Evolutionary conservation across 2,797 vertebrate species (phyloP).

Genomic region (Gallinago nigripennis): DNA sequence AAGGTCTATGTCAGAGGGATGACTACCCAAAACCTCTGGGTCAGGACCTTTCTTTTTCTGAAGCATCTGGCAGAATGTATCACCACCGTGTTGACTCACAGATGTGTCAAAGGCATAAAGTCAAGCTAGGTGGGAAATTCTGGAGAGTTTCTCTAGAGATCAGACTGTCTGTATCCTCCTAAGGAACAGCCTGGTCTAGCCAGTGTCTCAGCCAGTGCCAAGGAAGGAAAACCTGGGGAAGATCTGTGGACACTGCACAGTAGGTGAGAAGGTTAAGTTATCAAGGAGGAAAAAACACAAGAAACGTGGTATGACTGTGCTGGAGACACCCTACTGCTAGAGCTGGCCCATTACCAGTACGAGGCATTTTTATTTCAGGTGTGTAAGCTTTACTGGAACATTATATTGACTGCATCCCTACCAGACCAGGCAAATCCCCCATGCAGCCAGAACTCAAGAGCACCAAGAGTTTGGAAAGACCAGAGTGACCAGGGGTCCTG

Average conservation of each 20-base stretch:
- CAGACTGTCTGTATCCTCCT: background rate
- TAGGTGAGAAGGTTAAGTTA: background rate
- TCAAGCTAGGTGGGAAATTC: background rate
- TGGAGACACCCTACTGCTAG: background rate
- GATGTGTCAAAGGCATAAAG: conserved; percentile 49
- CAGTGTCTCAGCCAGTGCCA: background rate
- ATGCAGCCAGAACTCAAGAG: background rate
- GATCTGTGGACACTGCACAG: background rate
- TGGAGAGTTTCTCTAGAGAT: background rate
- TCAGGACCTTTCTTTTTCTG: background rate
- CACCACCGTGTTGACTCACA: conserved; percentile 13
- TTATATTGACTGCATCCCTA: background rate
- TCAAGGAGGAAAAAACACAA: background rate
- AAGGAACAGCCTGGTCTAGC: background rate
- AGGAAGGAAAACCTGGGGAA: background rate
- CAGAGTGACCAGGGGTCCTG: background rate
- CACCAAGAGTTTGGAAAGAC: background rate
- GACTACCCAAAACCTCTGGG: conserved; percentile 4
- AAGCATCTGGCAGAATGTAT: conserved; percentile 39
- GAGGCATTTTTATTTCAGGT: background rate
- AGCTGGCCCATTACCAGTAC: background rate
- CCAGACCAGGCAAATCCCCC: background rate
- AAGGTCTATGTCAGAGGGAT: conserved; percentile 10
- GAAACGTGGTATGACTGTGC: background rate
- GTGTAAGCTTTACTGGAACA: background rate